Conservation (phyloP, 2,797 vertebrate genomes). For the Helicolenus hilgendorfi region DNA sequence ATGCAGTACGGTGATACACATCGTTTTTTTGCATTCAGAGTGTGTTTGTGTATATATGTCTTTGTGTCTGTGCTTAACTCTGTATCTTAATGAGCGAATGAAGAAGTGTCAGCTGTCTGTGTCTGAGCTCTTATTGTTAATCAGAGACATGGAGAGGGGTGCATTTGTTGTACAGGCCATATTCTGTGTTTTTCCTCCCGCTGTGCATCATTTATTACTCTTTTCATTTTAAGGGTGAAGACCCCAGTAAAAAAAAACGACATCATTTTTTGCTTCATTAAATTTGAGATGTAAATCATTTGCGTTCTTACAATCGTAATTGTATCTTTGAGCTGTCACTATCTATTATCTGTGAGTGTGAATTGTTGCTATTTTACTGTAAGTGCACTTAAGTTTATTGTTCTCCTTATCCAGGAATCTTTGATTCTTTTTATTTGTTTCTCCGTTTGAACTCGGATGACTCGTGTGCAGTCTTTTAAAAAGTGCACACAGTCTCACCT, state of each 20-base stretch:
- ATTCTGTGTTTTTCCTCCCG: neutral
- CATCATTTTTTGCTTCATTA: conserved; percentile 15
- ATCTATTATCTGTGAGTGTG: neutral
- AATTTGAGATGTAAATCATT: conserved; percentile 41
- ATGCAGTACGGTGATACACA: neutral
- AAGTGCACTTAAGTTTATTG: neutral
- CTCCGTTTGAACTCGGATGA: neutral
- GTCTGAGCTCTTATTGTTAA: conserved; percentile 10
- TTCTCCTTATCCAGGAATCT: neutral
- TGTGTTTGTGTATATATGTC: neutral
- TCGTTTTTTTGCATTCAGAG: neutral
- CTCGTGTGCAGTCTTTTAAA: neutral
- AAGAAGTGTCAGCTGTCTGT: conserved; percentile 8
- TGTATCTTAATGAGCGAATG: conserved; percentile 9
- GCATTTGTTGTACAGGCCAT: neutral
- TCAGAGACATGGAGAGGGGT: neutral
- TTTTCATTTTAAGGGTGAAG: conserved; percentile 21
- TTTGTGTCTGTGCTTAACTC: neutral
- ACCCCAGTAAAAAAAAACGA: neutral
- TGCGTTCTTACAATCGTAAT: neutral
- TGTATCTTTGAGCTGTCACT: conserved; percentile 1
- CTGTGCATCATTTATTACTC: neutral
- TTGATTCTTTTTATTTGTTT: neutral
- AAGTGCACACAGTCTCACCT: neutral
- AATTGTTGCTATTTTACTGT: neutral